A percentile compares a stretch with the other conserved stretches of the same genome.
Evolutionary conservation across 2,888 invertebrate species (phyloP).

Genomic region (Dione vanillae): DNA sequence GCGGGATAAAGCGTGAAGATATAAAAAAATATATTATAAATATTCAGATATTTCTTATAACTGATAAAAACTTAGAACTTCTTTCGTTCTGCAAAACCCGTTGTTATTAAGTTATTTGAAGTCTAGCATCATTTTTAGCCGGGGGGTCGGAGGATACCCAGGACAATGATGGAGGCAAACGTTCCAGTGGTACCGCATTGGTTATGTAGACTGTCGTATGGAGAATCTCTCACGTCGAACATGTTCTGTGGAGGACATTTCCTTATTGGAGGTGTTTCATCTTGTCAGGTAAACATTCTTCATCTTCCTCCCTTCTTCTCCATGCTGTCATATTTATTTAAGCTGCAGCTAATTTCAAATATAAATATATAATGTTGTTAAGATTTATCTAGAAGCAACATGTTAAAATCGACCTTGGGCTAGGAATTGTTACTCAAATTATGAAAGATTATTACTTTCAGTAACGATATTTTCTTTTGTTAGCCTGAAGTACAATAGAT

Average conservation of each 20-base stretch:
- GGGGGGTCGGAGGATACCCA: slow-evolving; percentile 72
- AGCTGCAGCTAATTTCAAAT: neutral
- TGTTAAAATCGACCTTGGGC: neutral
- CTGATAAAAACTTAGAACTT: no score
- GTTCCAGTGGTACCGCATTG: slow-evolving; percentile 78
- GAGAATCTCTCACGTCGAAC: slow-evolving; percentile 77
- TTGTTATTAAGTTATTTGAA: neutral
- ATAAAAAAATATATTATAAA: no score
- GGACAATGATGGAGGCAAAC: slow-evolving; percentile 76
- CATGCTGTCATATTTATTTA: neutral
- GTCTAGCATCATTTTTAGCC: slow-evolving; percentile 55
- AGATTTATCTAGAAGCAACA: neutral
- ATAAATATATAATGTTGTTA: neutral
- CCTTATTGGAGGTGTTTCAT: slow-evolving; percentile 81
- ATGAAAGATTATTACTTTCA: neutral
- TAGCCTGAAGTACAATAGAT: no score
- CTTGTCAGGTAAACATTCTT: slow-evolving; percentile 77
- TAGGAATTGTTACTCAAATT: neutral
- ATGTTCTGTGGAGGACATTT: slow-evolving; percentile 86
- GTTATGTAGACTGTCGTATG: slow-evolving; percentile 75
- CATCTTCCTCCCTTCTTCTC: neutral
- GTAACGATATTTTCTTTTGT: no score
- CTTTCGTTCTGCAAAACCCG: no score
- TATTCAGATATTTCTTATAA: no score
- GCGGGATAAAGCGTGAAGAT: no score